These are phyloP conservation scores for Zoanthus solanderi DNA, from an alignment of 92 coral and sea anemone genomes.

Conservation along the genomic window DNA sequence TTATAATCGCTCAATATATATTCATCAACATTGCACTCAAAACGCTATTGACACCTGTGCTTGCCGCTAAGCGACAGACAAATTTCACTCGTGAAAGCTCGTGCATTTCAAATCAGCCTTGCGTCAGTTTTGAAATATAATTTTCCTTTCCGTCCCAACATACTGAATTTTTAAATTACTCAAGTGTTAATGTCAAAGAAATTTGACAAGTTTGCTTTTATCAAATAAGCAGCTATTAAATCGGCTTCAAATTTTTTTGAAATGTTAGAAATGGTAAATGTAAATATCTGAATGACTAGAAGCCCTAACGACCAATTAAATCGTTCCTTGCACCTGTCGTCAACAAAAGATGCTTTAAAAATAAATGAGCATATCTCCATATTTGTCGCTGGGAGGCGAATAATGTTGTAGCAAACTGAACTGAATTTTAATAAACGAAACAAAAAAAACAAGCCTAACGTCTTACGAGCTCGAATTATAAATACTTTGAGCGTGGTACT, in stretches of 20 bases:
- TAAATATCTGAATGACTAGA: constrained; percentile 11
- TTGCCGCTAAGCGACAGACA: not conserved
- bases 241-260: constrained; percentile 1
- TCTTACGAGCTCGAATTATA: constrained; percentile 64
- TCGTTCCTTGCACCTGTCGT: constrained; percentile 71
- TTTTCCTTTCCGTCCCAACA: not conserved
- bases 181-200: not conserved
- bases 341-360: constrained; percentile 79
- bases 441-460: constrained; percentile 40
- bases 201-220: constrained; percentile 5
- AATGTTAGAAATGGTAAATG: constrained; percentile 35
- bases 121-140: not conserved
- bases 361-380: constrained; percentile 90
- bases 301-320: constrained; percentile 70
- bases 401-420: constrained; percentile 83
- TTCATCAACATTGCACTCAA: constrained; percentile 25
- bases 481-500: constrained; percentile 44
- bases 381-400: constrained; percentile 91
- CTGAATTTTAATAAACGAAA: constrained; percentile 69
- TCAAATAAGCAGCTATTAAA: constrained; percentile 15
- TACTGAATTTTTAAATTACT: not conserved
- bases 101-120: not conserved
- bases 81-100: not conserved
- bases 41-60: constrained; percentile 25
- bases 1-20: not conserved